Evolutionary conservation across 2,113 vertebrate genomes (phyloP).

Genomic region (Macroglossus sobrinus): DNA sequence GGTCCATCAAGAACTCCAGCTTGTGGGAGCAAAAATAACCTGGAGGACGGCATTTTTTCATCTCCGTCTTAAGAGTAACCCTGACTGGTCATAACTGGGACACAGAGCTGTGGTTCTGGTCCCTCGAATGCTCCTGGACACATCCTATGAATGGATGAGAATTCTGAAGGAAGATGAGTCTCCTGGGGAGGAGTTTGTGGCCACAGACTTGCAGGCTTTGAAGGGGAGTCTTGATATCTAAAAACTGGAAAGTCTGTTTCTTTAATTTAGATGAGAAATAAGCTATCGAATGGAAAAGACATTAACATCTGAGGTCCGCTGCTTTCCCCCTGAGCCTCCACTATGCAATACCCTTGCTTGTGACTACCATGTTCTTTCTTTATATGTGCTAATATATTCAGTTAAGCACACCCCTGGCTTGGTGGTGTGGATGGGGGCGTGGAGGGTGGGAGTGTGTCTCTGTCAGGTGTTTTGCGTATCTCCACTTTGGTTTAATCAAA

Average conservation of each 20-base stretch:
- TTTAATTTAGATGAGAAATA: neutral
- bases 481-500: neutral
- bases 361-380: neutral
- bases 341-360: neutral
- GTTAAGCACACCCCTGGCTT: neutral
- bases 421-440: neutral
- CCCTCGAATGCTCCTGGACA: neutral
- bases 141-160: neutral
- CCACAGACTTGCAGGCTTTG: neutral
- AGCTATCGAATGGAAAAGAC: neutral
- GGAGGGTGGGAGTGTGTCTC: neutral
- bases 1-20: conserved; percentile 10
- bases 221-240: neutral
- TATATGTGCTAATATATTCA: neutral
- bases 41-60: neutral
- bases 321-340: neutral
- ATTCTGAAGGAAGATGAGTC: neutral
- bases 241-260: neutral
- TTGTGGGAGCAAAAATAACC: neutral
- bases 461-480: neutral
- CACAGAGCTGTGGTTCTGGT: no score
- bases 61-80: neutral
- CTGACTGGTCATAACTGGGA: neutral
- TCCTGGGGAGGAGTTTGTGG: neutral
- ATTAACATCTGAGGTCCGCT: neutral